phyloP scores from a whole-genome alignment of 1,140 invertebrate species.

The Lucilia cuprina region DNA sequence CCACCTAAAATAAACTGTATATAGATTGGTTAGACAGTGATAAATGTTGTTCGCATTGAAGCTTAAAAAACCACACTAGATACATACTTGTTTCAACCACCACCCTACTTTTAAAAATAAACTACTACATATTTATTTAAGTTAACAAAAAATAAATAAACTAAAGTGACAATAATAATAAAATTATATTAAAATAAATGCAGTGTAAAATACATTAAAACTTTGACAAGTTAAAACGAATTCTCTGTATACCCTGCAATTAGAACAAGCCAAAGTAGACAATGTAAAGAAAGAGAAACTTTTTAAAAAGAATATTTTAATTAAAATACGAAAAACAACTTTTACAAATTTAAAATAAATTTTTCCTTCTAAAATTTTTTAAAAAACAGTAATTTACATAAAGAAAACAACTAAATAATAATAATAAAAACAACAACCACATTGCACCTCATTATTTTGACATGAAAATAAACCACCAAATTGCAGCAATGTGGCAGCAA shows the following conservation, averaged over 20 bases:
- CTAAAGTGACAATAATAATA: not conserved
- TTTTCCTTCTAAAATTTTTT: too few species aligned
- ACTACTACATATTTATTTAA: not conserved
- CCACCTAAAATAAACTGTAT: too few species aligned
- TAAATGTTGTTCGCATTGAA: conserved; percentile 1
- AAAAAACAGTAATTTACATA: not conserved
- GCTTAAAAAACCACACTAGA: conserved; percentile 1
- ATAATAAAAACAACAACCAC: not conserved
- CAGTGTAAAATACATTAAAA: too few species aligned
- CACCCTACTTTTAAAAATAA: not conserved
- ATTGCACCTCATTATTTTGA: conserved; percentile 3
- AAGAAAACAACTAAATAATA: not conserved
- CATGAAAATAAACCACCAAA: conserved; percentile 21
- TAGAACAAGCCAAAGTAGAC: too few species aligned
- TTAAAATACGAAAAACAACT: not conserved
- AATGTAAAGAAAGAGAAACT: too few species aligned
- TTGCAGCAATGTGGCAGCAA: not conserved
- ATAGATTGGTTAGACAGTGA: not conserved
- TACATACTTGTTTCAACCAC: not conserved
- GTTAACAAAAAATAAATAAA: not conserved
- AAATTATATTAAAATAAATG: not conserved
- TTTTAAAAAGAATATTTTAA: not conserved
- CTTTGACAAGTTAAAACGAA: too few species aligned
- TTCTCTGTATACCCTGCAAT: too few species aligned
- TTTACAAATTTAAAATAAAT: too few species aligned